These are phyloP conservation scores for Zaprionus ornatus DNA, from an alignment of 1,140 invertebrate genomes.

Conservation along the genomic window DNA sequence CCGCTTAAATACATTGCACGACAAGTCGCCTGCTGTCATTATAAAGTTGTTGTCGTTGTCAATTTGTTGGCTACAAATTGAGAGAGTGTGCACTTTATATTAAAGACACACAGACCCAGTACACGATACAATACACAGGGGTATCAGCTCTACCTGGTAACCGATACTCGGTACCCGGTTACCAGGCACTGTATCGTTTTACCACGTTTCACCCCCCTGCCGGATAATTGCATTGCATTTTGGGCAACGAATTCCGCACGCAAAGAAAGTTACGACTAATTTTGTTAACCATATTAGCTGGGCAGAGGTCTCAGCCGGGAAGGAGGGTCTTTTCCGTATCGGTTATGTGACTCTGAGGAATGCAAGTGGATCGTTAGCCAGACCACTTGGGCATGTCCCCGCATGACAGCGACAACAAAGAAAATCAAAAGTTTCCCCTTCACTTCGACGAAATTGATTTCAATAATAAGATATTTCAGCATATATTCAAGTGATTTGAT, in stretches of 20 bases:
- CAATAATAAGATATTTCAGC: not conserved
- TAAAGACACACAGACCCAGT: slow-evolving; percentile 30
- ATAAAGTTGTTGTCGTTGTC: slow-evolving; percentile 9
- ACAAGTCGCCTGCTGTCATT: slow-evolving; percentile 28
- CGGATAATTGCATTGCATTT: slow-evolving; percentile 29
- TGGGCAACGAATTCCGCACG: slow-evolving; percentile 30
- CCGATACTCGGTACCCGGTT: not conserved
- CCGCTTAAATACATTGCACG: slow-evolving; percentile 50
- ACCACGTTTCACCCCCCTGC: not conserved
- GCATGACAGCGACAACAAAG: not conserved
- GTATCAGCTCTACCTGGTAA: not conserved
- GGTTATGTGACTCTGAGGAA: slow-evolving; percentile 10
- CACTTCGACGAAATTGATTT: not conserved
- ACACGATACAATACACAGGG: not conserved
- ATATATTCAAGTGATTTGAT: not conserved
- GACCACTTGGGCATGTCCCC: slow-evolving; percentile 23
- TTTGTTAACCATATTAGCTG: slow-evolving; percentile 11
- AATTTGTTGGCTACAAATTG: slow-evolving; percentile 44
- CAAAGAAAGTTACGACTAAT: slow-evolving; percentile 33
- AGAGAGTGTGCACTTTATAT: slow-evolving; percentile 34
- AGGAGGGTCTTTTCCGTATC: slow-evolving; percentile 15
- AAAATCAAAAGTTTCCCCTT: not conserved
- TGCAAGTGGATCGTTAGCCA: slow-evolving; percentile 18
- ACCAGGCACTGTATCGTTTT: not conserved
- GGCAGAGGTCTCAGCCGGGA: not conserved